Base-by-base conservation (phyloP, 1,140 invertebrate species). In the Hycleus phaleratus region DNA sequence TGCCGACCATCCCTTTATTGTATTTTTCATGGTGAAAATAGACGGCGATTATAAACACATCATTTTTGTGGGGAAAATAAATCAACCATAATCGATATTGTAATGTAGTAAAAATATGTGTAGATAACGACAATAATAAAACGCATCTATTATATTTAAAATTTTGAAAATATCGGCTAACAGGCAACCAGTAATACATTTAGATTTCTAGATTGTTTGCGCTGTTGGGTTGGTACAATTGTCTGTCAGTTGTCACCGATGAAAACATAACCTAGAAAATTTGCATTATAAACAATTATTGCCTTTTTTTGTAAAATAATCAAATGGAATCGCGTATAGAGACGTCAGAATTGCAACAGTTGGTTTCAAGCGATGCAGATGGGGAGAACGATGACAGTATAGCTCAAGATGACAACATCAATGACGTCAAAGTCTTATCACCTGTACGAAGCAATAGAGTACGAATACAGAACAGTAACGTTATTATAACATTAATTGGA, bases 281-380 rank as follows among this genome's bases (percentile, higher is more conserved):
- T 5, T 32, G 7, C 4, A 32, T 32, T 7, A 32, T 7, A 32
- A 32, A 32, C 7, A 5, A 7, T 32, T 32, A 32, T 32, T 32
- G 32, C 18, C 18, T 32, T 32, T 32, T 32, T 32, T 4, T 32
- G 32, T 32, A 32, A 4, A 32, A 32, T 5, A 5, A 32, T 32
- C 1, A 5, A 32, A 74, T 74, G 73, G 73, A 74, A 66, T 68
- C 70, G 24, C 58, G 68, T 48, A 70, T 65, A n/a, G 73, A 74
- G 62, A 67, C 67, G 25, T 71, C 67, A 4, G 73, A 74, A 64
- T 61, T 73, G 24, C 71, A 74, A 56, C 73, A 74, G 59, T 62
- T 74, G 52, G 73, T 74, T 43, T 71, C 70, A 6, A 73, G 71
- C 60, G 72, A 74, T 67, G 70, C 61, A n/a, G 73, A 74, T 58